Evolutionary conservation across 2,888 invertebrate species (phyloP).

Genomic region (Drosophila macrothrix): DNA sequence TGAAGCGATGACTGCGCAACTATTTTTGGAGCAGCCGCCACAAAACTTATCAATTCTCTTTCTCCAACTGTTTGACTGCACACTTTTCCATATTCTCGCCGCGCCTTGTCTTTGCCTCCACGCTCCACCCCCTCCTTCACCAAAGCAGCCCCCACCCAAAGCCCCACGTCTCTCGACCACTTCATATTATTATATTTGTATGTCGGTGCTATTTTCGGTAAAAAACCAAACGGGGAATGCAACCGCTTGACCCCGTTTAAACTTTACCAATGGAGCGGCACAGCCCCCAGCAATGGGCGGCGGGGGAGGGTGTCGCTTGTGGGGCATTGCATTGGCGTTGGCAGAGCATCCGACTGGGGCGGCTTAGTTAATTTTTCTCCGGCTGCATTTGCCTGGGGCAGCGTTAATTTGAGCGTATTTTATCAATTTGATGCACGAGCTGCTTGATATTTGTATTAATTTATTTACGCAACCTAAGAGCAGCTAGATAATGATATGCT

Average conservation of each 20-base stretch:
- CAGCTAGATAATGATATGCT: slow-evolving; percentile 5
- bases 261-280: slow-evolving; percentile 48
- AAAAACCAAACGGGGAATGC: slow-evolving; percentile 57
- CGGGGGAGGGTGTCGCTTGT: no score
- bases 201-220: slow-evolving; percentile 74
- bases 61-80: slow-evolving; percentile 37
- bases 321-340: slow-evolving; percentile 1
- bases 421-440: slow-evolving; percentile 62
- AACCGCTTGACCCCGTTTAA: slow-evolving; percentile 81
- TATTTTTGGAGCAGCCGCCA: slow-evolving; percentile 67
- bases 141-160: neutral
- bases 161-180: slow-evolving; percentile 21
- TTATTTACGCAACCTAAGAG: slow-evolving; percentile 59
- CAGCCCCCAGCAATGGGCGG: neutral
- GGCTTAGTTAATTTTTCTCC: slow-evolving; percentile 43
- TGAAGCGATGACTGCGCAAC: slow-evolving; percentile 59
- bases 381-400: slow-evolving; percentile 31
- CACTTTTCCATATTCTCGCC: slow-evolving; percentile 9
- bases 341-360: slow-evolving; percentile 17
- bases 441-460: slow-evolving; percentile 68
- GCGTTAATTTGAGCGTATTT: slow-evolving; percentile 45
- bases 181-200: slow-evolving; percentile 64
- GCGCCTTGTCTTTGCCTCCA: neutral
- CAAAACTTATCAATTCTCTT: slow-evolving; percentile 58
- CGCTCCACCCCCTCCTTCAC: neutral